Base-by-base conservation (phyloP, 2,888 invertebrate genomes). In the Macaria notata region DNA sequence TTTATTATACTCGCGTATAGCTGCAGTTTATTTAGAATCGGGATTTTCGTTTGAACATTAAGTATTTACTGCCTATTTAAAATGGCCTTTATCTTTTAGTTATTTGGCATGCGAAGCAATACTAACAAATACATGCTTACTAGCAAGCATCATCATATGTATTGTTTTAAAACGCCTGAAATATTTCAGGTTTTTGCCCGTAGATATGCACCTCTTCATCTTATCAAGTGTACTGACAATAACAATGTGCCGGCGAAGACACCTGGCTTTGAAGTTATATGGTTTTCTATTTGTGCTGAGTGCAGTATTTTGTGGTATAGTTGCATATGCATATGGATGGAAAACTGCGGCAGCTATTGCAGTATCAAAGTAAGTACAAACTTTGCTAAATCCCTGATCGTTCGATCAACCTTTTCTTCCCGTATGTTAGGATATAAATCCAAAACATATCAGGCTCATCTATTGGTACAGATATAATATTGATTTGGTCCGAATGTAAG, bases 201-300 rank as follows among this genome's bases (percentile, higher is more conserved):
- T 63, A 2, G 72, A 69, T 41, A 62, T 75, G 63, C 72, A 75
- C 30, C 56, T 73, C 53, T 71, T 65, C 30, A 66, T 72, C n/a
- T 4, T 74, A 19, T 54, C 66, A 0, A 66, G 66, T 42, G 44
- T 55, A 9, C 44, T 72, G 0, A 70, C 68, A 0, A 57, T 74
- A 4, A 31, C 68, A 0, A 57, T 73, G 49, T 66, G 58, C 59
- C 63, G 63, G 0, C 62, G 60, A 4, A 60, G 64, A 3, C 9
- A 43, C 2, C 54, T 61, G 3, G 73, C 73, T 3, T 2, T 69
- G 0, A 50, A 55, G 3, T 3, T 72, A 0, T 74, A 69, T 30
- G 9, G 19, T 0, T 41, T 39, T 1, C 54, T 71, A 0, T 58
- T 67, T 39, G 0, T 60, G 60, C n/a, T 65, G 63, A 41, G 6